phyloP scores from a whole-genome alignment of 2,888 invertebrate species.

The Chrysolina americana region DNA sequence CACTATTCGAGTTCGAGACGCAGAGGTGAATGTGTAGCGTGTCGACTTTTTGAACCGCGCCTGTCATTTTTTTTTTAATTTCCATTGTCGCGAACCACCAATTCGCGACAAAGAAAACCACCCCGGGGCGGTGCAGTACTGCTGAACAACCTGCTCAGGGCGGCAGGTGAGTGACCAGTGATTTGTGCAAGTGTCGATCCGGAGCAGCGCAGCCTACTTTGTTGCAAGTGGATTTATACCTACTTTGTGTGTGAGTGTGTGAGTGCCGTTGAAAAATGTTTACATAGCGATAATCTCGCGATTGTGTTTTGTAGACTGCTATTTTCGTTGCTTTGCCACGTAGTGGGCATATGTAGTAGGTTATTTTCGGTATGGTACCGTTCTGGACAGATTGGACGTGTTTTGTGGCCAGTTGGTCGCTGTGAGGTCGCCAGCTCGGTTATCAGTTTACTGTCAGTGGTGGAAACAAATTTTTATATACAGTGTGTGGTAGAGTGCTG shows the following conservation, averaged over 20 bases:
- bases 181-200: slow-evolving; percentile 28
- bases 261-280: slow-evolving; percentile 56
- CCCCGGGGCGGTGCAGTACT: not conserved
- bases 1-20: slow-evolving; percentile 58
- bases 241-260: slow-evolving; percentile 45
- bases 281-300: slow-evolving; percentile 59
- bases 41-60: slow-evolving; percentile 48
- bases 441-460: slow-evolving; percentile 1
- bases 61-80: slow-evolving; percentile 48
- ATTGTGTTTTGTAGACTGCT: slow-evolving; percentile 59
- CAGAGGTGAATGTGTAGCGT: slow-evolving; percentile 39
- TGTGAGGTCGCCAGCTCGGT: slow-evolving; percentile 32
- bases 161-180: slow-evolving; percentile 10
- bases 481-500: slow-evolving; percentile 34
- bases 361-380: slow-evolving; percentile 57
- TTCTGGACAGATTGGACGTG: slow-evolving; percentile 49
- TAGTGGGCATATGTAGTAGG: slow-evolving; percentile 53
- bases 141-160: not conserved
- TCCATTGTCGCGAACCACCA: slow-evolving; percentile 45
- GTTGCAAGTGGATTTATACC: slow-evolving; percentile 48
- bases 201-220: slow-evolving; percentile 39
- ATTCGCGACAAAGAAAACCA: slow-evolving; percentile 42
- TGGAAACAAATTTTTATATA: slow-evolving; percentile 29
- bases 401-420: slow-evolving; percentile 45
- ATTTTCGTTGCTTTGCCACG: slow-evolving; percentile 61